phyloP scores from a whole-genome alignment of 1,140 invertebrate species.

The Vanessa atalanta region DNA sequence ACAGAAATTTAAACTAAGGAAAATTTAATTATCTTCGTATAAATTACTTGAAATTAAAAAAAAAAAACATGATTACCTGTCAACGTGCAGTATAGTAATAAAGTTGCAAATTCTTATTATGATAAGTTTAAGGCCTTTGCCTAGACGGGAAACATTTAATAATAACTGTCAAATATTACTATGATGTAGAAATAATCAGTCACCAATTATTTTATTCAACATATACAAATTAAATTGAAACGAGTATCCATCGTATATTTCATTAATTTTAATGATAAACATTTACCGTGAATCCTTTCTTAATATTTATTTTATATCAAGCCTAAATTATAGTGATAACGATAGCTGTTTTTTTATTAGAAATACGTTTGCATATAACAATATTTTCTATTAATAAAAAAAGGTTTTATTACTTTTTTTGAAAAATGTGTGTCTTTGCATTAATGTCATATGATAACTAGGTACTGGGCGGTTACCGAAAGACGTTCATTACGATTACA shows the following conservation, averaged over 20 bases:
- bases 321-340: not conserved
- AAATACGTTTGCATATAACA: too few relatives aligned
- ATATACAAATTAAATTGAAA: not conserved
- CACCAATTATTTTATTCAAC: not conserved
- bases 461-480: slow-evolving; percentile 31
- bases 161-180: slow-evolving; percentile 4
- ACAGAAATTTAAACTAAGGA: too few relatives aligned
- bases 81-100: not conserved
- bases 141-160: not conserved
- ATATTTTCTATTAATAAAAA: too few relatives aligned
- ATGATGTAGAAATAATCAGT: not conserved
- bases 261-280: slow-evolving; percentile 1
- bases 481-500: slow-evolving; percentile 36
- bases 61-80: not conserved
- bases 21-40: too few relatives aligned
- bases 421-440: too few relatives aligned
- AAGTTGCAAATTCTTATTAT: not conserved
- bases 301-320: not conserved
- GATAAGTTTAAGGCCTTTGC: not conserved
- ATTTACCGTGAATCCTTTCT: not conserved
- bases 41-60: too few relatives aligned
- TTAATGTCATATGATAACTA: slow-evolving; percentile 2
- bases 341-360: not conserved
- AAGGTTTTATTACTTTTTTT: too few relatives aligned
- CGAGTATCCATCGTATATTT: not conserved